These are phyloP conservation scores for Platygyra sinensis DNA, from an alignment of 64 coral and sea anemone genomes.

Conservation along the genomic window DNA sequence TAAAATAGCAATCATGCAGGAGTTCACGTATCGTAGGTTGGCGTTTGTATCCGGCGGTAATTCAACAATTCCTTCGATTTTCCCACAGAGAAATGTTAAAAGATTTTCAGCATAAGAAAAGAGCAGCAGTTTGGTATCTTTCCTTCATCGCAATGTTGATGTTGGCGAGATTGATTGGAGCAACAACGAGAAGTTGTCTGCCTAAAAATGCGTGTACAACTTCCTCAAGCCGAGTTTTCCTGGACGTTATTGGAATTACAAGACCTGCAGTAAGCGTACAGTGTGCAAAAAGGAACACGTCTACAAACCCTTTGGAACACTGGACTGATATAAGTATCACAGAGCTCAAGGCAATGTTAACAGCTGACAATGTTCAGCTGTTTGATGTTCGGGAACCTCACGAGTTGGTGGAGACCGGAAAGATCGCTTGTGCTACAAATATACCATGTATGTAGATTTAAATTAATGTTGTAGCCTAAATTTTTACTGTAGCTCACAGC, in stretches of 20 bases:
- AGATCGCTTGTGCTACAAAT: conserved; percentile 74
- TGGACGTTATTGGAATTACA: not conserved
- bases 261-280: conserved; percentile 17
- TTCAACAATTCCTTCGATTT: not conserved
- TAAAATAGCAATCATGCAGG: conserved; percentile 14
- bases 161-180: conserved; percentile 14
- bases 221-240: not conserved
- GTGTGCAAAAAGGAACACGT: conserved; percentile 30
- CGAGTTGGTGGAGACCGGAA: conserved; percentile 72
- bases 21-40: not conserved
- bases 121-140: not conserved
- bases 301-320: conserved; percentile 31
- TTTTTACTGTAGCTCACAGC: too few species aligned
- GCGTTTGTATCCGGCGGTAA: too few species aligned
- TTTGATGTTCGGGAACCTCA: conserved; percentile 90
- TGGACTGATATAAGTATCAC: conserved; percentile 57
- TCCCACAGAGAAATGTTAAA: not conserved
- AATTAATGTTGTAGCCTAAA: not conserved
- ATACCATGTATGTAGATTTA: conserved; percentile 70
- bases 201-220: not conserved
- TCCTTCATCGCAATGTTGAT: conserved; percentile 8
- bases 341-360: conserved; percentile 50
- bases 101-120: not conserved
- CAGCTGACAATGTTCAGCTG: conserved; percentile 42
- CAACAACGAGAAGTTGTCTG: not conserved